Evolutionary conservation across 2,113 vertebrate genomes (phyloP), one percentile per base, ranked within the genome.

Genomic region (Turnix velox): DNA sequence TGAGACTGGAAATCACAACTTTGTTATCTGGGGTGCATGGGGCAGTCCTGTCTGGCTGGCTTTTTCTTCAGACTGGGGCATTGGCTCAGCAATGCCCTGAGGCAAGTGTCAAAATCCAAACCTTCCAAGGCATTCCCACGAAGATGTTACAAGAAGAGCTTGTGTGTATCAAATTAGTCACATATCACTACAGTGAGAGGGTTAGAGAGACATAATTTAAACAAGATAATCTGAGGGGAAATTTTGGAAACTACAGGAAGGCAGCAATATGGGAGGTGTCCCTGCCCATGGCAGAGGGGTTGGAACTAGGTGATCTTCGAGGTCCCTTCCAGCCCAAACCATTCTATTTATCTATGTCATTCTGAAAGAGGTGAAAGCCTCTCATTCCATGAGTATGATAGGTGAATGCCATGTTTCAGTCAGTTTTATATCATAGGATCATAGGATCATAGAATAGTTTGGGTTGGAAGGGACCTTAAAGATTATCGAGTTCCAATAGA

Each of bases 381-480:
- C 17, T 75, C 17, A 20, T 87, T 74, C 62, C 4, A 2, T 20
- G 49, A 73, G 14, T 40, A 28, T 87, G 84, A 72, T 65, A 73
- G 39, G 39, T n/a, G 49, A 66, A 27, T 67, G 59, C 31, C 54
- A 19, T 49, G 15, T 84, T 79, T 78, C 48, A 72, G 27, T 49
- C 52, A 82, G 73, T 62, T 96, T 87, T 76, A 25, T 76, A 69
- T 91, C n/a, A n/a, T n/a, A n/a, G n/a, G n/a, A n/a, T n/a, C n/a
- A n/a, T n/a, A n/a, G n/a, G n/a, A n/a, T n/a, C n/a, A n/a, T n/a
- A n/a, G n/a, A n/a, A n/a, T n/a, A n/a, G n/a, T n/a, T n/a, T n/a
- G n/a, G n/a, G n/a, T n/a, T n/a, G n/a, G n/a, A n/a, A n/a, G n/a
- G n/a, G n/a, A n/a, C n/a, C n/a, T n/a, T n/a, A n/a, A n/a, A n/a